phyloP scores from a whole-genome alignment of 2,113 vertebrate species.

The Calcarius ornatus region DNA sequence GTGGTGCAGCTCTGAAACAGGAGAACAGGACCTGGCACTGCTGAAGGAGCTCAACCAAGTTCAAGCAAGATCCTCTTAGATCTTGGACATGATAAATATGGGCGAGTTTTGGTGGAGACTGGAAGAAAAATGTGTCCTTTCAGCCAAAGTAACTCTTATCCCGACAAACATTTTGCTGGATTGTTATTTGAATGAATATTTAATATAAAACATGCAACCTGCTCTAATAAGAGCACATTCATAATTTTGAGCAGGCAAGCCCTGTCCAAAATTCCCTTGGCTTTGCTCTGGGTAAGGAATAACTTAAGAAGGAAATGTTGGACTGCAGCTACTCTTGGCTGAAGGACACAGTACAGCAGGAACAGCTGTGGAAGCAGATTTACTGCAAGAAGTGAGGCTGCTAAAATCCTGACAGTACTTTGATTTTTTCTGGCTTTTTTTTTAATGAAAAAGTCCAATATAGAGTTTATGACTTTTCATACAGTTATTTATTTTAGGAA shows the following conservation, averaged over 20 bases:
- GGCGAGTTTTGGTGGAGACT: conserved; percentile 1
- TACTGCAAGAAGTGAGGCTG: conserved; percentile 52
- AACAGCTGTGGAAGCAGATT: conserved; percentile 65
- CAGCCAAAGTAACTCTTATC: conserved; percentile 55
- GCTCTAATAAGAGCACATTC: conserved; percentile 67
- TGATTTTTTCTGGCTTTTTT: conserved; percentile 22
- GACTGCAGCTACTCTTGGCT: conserved; percentile 61
- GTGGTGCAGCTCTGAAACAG: conserved; percentile 29
- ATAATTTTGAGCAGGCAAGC: conserved; percentile 48
- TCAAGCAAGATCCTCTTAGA: conserved; percentile 33
- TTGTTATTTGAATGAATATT: conserved; percentile 56
- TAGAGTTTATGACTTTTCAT: conserved; percentile 65
- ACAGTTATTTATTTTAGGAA: conserved; percentile 67
- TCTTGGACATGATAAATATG: background rate
- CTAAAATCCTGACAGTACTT: conserved; percentile 54
- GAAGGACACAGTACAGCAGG: conserved; percentile 29
- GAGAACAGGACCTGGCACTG: conserved; percentile 52
- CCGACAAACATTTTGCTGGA: conserved; percentile 43
- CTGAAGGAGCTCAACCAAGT: background rate
- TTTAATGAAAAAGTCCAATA: conserved; percentile 60
- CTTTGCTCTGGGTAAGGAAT: conserved; percentile 50
- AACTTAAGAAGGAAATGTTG: conserved; percentile 61
- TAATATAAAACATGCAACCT: conserved; percentile 67
- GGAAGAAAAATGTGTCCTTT: conserved; percentile 25
- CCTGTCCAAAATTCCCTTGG: conserved; percentile 54